These are phyloP conservation scores for Busseola fusca DNA, from an alignment of 2,888 invertebrate species.

Conservation along the genomic window DNA sequence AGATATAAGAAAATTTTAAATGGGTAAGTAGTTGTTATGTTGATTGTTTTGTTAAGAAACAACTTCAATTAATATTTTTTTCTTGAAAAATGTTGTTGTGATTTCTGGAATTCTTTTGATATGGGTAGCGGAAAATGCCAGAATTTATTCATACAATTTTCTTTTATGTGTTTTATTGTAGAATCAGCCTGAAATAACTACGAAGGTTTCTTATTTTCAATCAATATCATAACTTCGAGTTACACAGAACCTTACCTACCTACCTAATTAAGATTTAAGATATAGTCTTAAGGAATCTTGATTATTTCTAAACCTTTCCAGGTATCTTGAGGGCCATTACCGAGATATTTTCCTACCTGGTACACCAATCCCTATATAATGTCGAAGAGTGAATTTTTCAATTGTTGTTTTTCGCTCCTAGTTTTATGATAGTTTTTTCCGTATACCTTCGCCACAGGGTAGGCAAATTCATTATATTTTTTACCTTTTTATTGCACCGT, in stretches of 20 bases:
- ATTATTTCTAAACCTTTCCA: background rate
- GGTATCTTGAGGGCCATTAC: background rate
- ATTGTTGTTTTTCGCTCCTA: conserved; percentile 4
- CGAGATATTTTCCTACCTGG: background rate
- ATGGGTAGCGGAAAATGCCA: background rate
- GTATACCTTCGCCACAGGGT: conserved; percentile 16
- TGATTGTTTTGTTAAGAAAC: conserved; percentile 26
- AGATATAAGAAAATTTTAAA: conserved; percentile 24
- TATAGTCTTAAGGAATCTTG: background rate
- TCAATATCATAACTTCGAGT: background rate
- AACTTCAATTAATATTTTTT: background rate
- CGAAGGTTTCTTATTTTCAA: conserved; percentile 3
- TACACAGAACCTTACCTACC: background rate
- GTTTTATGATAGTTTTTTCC: conserved; percentile 27
- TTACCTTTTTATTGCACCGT: conserved; percentile 22
- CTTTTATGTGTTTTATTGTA: background rate
- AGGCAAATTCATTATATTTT: conserved; percentile 44
- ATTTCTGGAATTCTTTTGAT: conserved; percentile 9
- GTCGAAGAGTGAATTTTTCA: conserved; percentile 16
- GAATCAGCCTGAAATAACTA: background rate
- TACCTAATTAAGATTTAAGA: background rate
- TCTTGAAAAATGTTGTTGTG: background rate
- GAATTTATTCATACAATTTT: background rate
- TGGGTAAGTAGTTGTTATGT: conserved; percentile 7
- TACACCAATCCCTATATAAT: background rate